Evolutionary conservation across 1,140 invertebrate genomes (phyloP).

Genomic region (Hycleus phaleratus): DNA sequence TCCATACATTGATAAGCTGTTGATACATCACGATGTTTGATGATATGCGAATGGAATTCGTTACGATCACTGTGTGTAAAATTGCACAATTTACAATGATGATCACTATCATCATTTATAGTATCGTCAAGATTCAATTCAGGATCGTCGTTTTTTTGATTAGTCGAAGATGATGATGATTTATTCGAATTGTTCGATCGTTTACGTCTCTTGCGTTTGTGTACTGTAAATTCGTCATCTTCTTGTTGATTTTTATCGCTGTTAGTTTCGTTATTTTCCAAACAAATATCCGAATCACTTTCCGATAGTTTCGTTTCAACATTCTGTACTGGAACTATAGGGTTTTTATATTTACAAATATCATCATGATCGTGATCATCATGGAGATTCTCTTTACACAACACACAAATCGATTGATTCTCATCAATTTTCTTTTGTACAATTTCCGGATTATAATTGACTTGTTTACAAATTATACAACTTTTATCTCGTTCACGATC

Average conservation of each 20-base stretch:
- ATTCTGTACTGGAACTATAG: slow-evolving; percentile 16
- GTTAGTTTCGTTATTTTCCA: slow-evolving; percentile 8
- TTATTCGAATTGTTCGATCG: not conserved
- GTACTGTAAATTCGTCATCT: not conserved
- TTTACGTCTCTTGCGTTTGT: slow-evolving; percentile 17
- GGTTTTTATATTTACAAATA: slow-evolving; percentile 23
- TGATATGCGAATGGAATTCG: slow-evolving; percentile 47
- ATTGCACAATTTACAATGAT: slow-evolving; percentile 48
- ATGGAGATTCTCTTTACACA: slow-evolving; percentile 23
- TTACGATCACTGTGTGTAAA: slow-evolving; percentile 38
- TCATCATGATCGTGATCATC: slow-evolving; percentile 16
- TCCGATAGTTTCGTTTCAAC: slow-evolving; percentile 6
- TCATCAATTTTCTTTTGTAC: not conserved
- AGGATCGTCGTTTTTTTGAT: slow-evolving; percentile 15
- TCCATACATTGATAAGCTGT: slow-evolving; percentile 58
- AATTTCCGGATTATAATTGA: slow-evolving; percentile 1
- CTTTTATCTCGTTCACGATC: slow-evolving; percentile 5
- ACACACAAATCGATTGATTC: slow-evolving; percentile 20
- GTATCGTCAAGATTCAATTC: slow-evolving; percentile 25
- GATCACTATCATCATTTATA: slow-evolving; percentile 39
- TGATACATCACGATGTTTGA: slow-evolving; percentile 47
- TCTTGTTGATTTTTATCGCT: slow-evolving; percentile 5
- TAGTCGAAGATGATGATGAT: not conserved
- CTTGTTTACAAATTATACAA: slow-evolving; percentile 19
- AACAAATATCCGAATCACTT: not conserved